Evolutionary conservation across 2,888 invertebrate species (phyloP), one percentile per base, ranked within the genome.

Genomic region (Limnephilus rhombicus): DNA sequence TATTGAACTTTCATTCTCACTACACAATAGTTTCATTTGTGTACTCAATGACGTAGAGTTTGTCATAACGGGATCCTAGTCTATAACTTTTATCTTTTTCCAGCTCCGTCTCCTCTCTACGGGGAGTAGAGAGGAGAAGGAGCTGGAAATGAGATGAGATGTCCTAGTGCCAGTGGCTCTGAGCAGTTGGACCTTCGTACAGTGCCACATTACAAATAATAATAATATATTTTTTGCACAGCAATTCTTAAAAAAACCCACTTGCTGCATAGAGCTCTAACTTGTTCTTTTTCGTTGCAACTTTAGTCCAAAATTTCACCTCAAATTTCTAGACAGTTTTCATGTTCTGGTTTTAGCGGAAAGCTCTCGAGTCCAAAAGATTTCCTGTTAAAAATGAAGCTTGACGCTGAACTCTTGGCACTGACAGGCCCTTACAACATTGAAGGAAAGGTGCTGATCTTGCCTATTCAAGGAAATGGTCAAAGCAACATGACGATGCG

Each of bases 381-480:
- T 80, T 93, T 93, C 81, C 37, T 90, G 68, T 37, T 94, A 80
- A 92, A 88, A 11, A 18, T 94, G 18, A 91, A 80, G 29, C 93
- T 92, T 15, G 92, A 80, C 83, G 90, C 93, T 24, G 29, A 82
- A 13, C 85, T 92, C 2, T 31, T 94, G 37, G 89, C 29, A 15
- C 90, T 94, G 29, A 86, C 85, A 24, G 94, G 94, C n/a, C 93
- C 94, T 7, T 96, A 96, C 94, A 94, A 92, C 9, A 95, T 95
- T 24, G 94, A 95, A 92, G 96, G 96, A 85, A 95, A 95, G 81
- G 95, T 96, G 81, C 94, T 96, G 24, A 95, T 96, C 86, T 94
- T 96, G 80, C 96, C 96, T 45, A 95, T 96, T 85, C 94, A 94
- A 89, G 96, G 96, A 24, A 95, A 95, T 93, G 96, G 96, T 80